Evolutionary conservation across 2,113 vertebrate genomes (phyloP), one percentile per base, ranked within the genome.

Genomic region (Ailuropoda melanoleuca): DNA sequence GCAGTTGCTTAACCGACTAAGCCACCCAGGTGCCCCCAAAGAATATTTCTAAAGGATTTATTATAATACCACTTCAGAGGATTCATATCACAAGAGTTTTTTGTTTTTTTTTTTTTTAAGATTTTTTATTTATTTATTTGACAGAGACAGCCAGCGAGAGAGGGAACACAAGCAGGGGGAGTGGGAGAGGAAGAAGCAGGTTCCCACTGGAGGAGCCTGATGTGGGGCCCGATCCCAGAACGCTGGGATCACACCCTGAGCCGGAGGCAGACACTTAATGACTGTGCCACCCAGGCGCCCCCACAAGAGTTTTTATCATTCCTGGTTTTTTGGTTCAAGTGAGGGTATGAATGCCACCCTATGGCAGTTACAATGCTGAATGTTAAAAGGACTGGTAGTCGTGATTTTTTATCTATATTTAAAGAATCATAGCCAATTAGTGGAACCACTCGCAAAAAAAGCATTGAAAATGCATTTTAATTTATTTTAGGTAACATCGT

Each of bases 381-480:
- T 95, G 23, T 80, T 68, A 90, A 82, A 95, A 93, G 60, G 24
- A 68, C 29, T 53, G 11, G 34, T 86, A 43, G 58, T 14, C 34
- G 10, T 81, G 53, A 77, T 86, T 93, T 91, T 62, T 84, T 93
- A 19, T 95, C 24, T 97, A 3, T 92, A 92, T 95, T 93, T 97
- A 92, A 97, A 96, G 14, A 62, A 83, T 97, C 74, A 78, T 5
- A 92, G 58, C 62, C 43, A 53, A 23, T 86, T 64, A 80, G 7
- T 75, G 93, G 82, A 94, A 83, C 78, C n/a, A 81, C 68, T 94
- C 50, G 87, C n/a, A 88, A 83, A 53, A 83, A 95, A 93, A 62
- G 68, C 31, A n/a, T 23, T 88, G 84, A 92, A 90, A 97, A 95
- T 72, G 23, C 17, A 62, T 72, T 96, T 96, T 88, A 88, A 53